Evolutionary conservation across 2,888 invertebrate species (phyloP), one percentile per base, ranked within the genome.

Genomic region (Cordilura impudica): DNA sequence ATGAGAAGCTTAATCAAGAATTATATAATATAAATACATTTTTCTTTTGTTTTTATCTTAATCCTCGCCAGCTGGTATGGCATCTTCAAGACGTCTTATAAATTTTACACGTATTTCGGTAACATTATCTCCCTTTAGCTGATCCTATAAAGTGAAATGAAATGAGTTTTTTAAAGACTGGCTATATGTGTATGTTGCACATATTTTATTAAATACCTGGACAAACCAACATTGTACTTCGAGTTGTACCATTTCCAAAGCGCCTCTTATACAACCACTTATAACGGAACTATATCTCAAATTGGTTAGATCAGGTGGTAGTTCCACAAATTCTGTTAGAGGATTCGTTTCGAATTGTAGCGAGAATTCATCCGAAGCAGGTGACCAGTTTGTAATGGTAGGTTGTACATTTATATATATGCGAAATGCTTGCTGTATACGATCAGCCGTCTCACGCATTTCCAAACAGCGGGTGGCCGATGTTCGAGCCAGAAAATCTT

Each of bases 51-150:
- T 12, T 19, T 4, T 21, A 53, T 39, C 63, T 82, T 94, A 98
- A 91, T 99, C 99, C 91, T 99, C 99, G 19, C 99, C 99, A 45
- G 98, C 98, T 8, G 99, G 99, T 85, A 99, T 95, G 1, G 98
- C 97, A 90, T 99, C 99, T 91, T 99, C 98, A 87, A 99, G 91
- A 89, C 97, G 93, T 88, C 97, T 95, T 80, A 98, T 94, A 89
- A 98, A 99, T 89, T 98, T 98, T 2, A 99, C 94, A 86, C 98
- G 92, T 18, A 99, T 91, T 91, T 99, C 99, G 18, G 98, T 99
- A 31, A 94, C 93, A 82, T 94, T 93, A 89, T 99, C 98, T 54
- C 98, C 98, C 91, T 97, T 98, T 61, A 99, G 90, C 86, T 97
- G 97, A 90, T 99, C 98, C 92, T 98, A 93, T 73, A 83, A 83